phyloP scores from a whole-genome alignment of 2,797 vertebrate genomes.

The Pangasius mekongensis region DNA sequence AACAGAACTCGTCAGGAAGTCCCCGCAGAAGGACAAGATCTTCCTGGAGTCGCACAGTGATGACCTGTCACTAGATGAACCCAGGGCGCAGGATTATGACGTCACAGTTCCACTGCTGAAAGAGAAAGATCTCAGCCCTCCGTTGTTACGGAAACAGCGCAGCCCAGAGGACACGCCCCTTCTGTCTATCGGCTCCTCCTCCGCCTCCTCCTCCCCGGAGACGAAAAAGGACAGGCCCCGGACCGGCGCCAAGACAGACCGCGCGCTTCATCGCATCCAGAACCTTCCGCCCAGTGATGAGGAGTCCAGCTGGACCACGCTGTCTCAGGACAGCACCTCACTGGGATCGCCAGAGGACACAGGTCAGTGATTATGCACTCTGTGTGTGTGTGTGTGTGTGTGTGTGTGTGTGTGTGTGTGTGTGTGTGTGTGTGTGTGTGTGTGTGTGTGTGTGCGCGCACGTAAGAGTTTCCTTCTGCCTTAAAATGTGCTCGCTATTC shows the following conservation, averaged over 20 bases:
- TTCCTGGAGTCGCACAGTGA: conserved; percentile 47
- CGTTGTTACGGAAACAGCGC: conserved; percentile 68
- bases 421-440: conserved; percentile 31
- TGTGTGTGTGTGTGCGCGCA: not conserved
- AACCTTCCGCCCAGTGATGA: conserved; percentile 95
- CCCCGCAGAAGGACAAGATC: conserved; percentile 62
- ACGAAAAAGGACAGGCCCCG: conserved; percentile 94
- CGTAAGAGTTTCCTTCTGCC: conserved; percentile 13
- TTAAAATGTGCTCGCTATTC: not conserved
- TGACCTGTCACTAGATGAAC: conserved; percentile 18
- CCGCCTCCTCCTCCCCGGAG: conserved; percentile 81
- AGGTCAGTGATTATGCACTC: conserved; percentile 72
- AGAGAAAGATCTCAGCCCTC: conserved; percentile 59
- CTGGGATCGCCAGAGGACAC: conserved; percentile 87
- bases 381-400: not conserved
- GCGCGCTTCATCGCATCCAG: conserved; percentile 94
- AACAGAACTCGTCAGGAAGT: conserved; percentile 66
- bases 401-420: not conserved
- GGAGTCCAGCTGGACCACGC: conserved; percentile 95
- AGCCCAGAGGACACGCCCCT: conserved; percentile 85
- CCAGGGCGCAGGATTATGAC: conserved; percentile 55
- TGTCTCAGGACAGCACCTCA: conserved; percentile 93
- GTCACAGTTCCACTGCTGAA: conserved; percentile 69
- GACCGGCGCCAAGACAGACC: conserved; percentile 95
- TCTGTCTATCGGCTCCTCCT: conserved; percentile 76